phyloP scores from a whole-genome alignment of 2,797 vertebrate species.

The Neomorphus geoffroyi region DNA sequence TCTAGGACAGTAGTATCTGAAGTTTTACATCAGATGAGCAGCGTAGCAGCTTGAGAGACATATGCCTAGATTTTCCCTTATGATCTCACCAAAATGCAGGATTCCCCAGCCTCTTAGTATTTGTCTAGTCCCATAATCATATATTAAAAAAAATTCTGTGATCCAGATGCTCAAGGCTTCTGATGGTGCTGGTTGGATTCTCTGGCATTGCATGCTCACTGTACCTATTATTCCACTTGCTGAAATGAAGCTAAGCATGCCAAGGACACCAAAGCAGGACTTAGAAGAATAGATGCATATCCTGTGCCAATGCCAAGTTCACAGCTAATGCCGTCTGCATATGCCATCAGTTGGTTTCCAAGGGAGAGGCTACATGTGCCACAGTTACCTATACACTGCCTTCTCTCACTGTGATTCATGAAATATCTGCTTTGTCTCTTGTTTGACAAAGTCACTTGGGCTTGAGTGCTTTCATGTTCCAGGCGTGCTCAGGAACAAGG shows the following conservation, averaged over 20 bases:
- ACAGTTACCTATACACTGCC: background rate
- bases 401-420: background rate
- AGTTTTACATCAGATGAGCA: background rate
- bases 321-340: background rate
- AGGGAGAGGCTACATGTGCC: background rate
- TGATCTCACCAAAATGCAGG: background rate
- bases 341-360: background rate
- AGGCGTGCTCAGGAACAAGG: accelerated
- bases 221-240: background rate
- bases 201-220: background rate
- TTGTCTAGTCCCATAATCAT: background rate
- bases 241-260: background rate
- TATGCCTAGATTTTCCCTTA: background rate
- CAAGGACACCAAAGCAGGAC: background rate
- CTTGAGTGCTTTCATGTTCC: background rate
- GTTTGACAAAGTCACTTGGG: background rate
- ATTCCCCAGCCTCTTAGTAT: background rate
- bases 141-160: background rate
- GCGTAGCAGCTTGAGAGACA: background rate
- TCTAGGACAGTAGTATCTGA: background rate
- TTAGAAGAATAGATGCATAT: background rate
- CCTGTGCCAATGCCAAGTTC: background rate
- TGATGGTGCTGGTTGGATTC: background rate
- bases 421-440: background rate
- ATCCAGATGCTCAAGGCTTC: background rate